Percentiles rank a stretch among this genome's conserved stretches.
Evolutionary conservation across 1,140 invertebrate species (phyloP).

Genomic region (Philopotamus ludificatus): DNA sequence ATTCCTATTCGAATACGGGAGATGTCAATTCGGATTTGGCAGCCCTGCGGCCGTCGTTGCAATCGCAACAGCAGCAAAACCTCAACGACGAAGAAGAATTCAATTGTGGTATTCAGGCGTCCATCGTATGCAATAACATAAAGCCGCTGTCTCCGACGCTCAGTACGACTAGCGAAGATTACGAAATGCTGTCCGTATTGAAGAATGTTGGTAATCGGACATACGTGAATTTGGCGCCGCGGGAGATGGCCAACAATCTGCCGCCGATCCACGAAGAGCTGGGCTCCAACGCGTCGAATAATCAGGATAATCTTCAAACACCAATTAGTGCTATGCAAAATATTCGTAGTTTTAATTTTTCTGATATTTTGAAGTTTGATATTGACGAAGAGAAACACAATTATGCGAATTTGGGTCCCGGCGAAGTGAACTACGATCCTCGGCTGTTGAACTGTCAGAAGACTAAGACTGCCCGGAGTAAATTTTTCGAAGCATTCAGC

Average conservation of each 20-base stretch:
- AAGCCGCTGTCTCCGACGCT: constrained; percentile 49
- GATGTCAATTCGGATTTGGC: constrained; percentile 53
- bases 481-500: constrained; percentile 45
- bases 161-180: constrained; percentile 53
- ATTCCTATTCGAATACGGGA: constrained; percentile 44
- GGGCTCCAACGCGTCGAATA: not conserved
- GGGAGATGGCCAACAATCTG: constrained; percentile 24
- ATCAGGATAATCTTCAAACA: not conserved
- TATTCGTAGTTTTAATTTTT: constrained; percentile 32
- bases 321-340: constrained; percentile 3
- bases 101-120: constrained; percentile 37
- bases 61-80: constrained; percentile 48
- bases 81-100: constrained; percentile 52
- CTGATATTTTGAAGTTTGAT: constrained; percentile 42
- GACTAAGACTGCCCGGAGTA: constrained; percentile 47
- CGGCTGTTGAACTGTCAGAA: constrained; percentile 46
- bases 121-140: constrained; percentile 8
- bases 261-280: constrained; percentile 30
- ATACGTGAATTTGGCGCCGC: constrained; percentile 67
- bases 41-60: constrained; percentile 50
- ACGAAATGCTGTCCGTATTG: constrained; percentile 56
- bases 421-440: constrained; percentile 40
- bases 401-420: constrained; percentile 47
- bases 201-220: constrained; percentile 53
- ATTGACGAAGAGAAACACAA: constrained; percentile 43